Evolutionary conservation across 2,888 invertebrate species (phyloP).

Genomic region (Andrena chrysosceles): DNA sequence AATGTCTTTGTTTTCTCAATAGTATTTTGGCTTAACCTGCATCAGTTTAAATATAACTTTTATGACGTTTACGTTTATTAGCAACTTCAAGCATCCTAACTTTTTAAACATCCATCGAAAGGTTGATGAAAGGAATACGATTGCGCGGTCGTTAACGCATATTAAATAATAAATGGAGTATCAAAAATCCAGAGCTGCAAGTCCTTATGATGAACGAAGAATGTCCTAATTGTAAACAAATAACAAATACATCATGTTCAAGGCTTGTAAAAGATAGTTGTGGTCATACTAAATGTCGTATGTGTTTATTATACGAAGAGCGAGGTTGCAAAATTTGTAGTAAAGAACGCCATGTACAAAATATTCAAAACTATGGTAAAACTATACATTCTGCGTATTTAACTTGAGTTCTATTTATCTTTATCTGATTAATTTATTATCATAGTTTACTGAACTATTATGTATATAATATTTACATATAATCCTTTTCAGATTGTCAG

Average conservation of each 20-base stretch:
- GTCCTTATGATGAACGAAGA: slow-evolving; percentile 79
- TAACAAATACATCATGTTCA: slow-evolving; percentile 87
- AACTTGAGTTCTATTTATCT: not conserved
- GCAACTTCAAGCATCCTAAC: not conserved
- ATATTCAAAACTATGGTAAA: slow-evolving; percentile 65
- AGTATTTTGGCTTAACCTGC: too few species aligned
- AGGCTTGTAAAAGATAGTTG: slow-evolving; percentile 91
- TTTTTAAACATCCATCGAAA: not conserved
- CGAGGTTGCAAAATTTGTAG: slow-evolving; percentile 88
- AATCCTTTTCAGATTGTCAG: slow-evolving; percentile 39
- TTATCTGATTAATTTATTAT: slow-evolving; percentile 12
- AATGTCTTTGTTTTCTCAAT: too few species aligned
- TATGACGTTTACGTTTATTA: not conserved
- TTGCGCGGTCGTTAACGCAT: not conserved
- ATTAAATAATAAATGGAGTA: slow-evolving; percentile 24
- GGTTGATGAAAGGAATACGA: not conserved
- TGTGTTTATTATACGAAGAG: slow-evolving; percentile 89
- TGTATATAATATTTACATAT: not conserved
- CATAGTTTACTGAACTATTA: not conserved
- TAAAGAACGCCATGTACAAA: slow-evolving; percentile 49
- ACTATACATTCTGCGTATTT: not conserved
- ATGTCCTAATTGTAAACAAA: slow-evolving; percentile 88
- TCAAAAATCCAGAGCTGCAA: not conserved
- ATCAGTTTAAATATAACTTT: too few species aligned
- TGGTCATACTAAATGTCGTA: slow-evolving; percentile 91